Percentiles rank a stretch among this genome's conserved stretches.
Evolutionary conservation across 2,113 vertebrate genomes (phyloP).

Genomic region (Monopterus albus): DNA sequence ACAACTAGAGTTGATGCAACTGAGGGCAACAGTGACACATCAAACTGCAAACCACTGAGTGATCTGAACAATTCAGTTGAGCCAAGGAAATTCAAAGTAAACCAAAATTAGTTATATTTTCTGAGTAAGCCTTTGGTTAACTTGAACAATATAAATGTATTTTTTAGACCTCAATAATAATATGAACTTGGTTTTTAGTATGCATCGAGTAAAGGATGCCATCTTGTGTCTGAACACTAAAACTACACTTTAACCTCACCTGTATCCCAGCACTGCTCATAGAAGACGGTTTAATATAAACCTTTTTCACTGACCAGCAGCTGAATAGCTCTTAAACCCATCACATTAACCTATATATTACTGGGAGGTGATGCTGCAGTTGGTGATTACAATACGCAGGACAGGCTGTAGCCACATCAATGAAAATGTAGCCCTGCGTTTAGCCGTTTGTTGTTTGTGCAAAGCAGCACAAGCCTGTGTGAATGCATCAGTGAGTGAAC

Average conservation of each 20-base stretch:
- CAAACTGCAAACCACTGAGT: background rate
- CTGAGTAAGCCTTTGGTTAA: background rate
- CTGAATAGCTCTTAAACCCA: background rate
- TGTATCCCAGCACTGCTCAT: too few species aligned
- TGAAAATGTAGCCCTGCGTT: too few species aligned
- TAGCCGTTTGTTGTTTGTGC: too few species aligned
- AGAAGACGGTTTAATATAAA: background rate
- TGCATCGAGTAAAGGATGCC: constrained; percentile 39
- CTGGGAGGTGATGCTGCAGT: background rate
- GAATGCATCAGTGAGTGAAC: background rate
- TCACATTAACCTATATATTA: background rate
- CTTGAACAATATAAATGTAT: background rate
- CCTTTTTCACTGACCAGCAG: background rate
- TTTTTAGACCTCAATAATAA: background rate
- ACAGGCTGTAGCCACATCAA: too few species aligned
- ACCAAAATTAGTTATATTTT: background rate
- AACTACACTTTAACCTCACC: background rate
- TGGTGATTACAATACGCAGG: too few species aligned
- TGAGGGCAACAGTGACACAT: constrained; percentile 13
- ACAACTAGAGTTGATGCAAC: constrained; percentile 51
- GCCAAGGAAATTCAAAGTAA: constrained; percentile 2
- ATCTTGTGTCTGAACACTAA: constrained; percentile 47
- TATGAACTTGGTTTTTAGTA: background rate
- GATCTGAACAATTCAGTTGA: background rate
- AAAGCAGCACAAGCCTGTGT: too few species aligned